Evolutionary conservation across 64 coral and sea anemone genomes (phyloP).

Genomic region (Porites australiensis): DNA sequence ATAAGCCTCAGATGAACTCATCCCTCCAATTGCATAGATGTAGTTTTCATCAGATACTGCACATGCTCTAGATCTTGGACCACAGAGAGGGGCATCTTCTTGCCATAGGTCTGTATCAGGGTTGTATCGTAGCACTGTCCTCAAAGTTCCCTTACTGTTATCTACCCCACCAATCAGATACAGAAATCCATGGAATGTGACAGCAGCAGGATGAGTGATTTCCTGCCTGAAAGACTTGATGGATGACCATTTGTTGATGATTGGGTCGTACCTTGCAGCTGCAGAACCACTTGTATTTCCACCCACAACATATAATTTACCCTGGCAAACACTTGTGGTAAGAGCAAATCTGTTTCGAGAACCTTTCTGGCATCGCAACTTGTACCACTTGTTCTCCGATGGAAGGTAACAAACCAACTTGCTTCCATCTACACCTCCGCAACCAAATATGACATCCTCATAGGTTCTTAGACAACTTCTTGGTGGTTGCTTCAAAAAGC

Average conservation of each 20-base stretch:
- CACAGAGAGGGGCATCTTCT: neutral
- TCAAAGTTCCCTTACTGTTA: constrained; percentile 4
- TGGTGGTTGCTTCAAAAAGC: neutral
- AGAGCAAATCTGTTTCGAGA: neutral
- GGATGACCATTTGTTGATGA: constrained; percentile 12
- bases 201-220: constrained; percentile 19
- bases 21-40: constrained; percentile 72
- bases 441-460: constrained; percentile 29
- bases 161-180: constrained; percentile 73
- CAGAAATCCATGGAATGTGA: neutral
- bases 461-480: neutral
- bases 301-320: neutral
- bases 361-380: neutral
- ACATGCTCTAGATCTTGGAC: constrained; percentile 57
- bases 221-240: neutral
- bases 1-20: constrained; percentile 28
- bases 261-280: neutral
- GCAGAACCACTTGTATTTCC: neutral
- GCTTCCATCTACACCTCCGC: neutral
- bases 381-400: constrained; percentile 29
- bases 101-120: constrained; percentile 45
- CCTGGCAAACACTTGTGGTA: neutral
- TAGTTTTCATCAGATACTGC: constrained; percentile 63
- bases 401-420: constrained; percentile 36
- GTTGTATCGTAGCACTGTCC: constrained; percentile 37